These are phyloP conservation scores for Lysandra coridon DNA, from an alignment of 2,888 invertebrate genomes.

Conservation along the genomic window DNA sequence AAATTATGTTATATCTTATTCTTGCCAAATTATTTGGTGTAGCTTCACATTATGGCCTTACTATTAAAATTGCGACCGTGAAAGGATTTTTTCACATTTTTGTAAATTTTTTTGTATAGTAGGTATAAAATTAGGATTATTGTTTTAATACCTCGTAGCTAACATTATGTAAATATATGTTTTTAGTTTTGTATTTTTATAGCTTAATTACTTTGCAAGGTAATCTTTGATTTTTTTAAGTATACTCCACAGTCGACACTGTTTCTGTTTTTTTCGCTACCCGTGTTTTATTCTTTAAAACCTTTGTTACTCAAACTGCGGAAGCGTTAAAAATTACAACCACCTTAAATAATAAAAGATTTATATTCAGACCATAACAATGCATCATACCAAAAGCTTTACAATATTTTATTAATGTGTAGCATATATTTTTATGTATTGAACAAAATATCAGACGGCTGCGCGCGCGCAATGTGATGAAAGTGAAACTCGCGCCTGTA, in stretches of 20 bases:
- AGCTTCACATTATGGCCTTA: not conserved
- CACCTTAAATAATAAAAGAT: too few relatives aligned
- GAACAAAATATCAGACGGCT: not conserved
- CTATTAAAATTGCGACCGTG: not conserved
- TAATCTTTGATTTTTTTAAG: too few relatives aligned
- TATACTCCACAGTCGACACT: too few relatives aligned
- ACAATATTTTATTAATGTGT: not conserved
- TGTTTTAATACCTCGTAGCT: too few relatives aligned
- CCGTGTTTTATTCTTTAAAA: too few relatives aligned
- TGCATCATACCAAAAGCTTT: not conserved
- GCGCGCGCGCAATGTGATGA: not conserved
- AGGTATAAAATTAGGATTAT: too few relatives aligned
- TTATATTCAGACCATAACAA: not conserved
- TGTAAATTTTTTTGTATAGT: not conserved
- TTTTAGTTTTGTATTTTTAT: not conserved
- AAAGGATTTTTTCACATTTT: not conserved
- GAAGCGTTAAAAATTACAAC: too few relatives aligned
- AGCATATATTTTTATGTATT: too few relatives aligned
- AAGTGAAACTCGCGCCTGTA: not conserved
- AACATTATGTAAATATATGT: not conserved
- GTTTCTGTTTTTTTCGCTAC: too few relatives aligned
- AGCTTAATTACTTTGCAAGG: too few relatives aligned
- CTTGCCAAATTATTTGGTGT: not conserved
- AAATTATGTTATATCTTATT: not conserved
- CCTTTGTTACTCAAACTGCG: too few relatives aligned